Conservation (phyloP, 1,140 invertebrate species). For the Vollenhovia emeryi region DNA sequence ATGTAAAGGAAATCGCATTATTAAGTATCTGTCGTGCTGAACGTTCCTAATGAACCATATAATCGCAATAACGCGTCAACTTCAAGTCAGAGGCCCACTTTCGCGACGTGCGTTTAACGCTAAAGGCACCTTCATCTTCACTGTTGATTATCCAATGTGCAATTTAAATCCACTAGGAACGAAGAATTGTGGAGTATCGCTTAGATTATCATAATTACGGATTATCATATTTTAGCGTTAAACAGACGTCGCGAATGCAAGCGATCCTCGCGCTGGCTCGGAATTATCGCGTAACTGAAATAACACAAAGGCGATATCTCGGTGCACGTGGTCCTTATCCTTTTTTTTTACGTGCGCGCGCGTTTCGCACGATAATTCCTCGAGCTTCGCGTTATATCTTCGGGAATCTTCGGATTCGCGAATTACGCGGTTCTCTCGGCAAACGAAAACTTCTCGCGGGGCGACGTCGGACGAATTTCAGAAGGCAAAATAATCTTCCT, state of each 20-base stretch:
- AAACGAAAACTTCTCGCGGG: not conserved
- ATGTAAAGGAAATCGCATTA: slow-evolving; percentile 20
- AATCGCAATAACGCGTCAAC: slow-evolving; percentile 7
- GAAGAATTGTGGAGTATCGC: not conserved
- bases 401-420: not conserved
- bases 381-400: not conserved
- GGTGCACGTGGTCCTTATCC: too few species aligned
- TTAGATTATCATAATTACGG: not conserved
- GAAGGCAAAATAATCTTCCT: not conserved
- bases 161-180: slow-evolving; percentile 5
- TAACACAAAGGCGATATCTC: not conserved
- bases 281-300: slow-evolving; percentile 1
- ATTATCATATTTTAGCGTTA: slow-evolving; percentile 2
- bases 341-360: not conserved
- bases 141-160: not conserved
- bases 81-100: not conserved
- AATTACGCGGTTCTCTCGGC: not conserved
- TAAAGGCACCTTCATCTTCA: not conserved
- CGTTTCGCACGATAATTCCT: not conserved
- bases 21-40: slow-evolving; percentile 20
- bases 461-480: not conserved
- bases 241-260: not conserved
- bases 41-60: not conserved
- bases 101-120: slow-evolving; percentile 5
- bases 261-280: not conserved